Percentiles rank a stretch among this genome's conserved stretches.
Evolutionary conservation across 1,140 invertebrate species (phyloP).

Genomic region (Hestina assimilis): DNA sequence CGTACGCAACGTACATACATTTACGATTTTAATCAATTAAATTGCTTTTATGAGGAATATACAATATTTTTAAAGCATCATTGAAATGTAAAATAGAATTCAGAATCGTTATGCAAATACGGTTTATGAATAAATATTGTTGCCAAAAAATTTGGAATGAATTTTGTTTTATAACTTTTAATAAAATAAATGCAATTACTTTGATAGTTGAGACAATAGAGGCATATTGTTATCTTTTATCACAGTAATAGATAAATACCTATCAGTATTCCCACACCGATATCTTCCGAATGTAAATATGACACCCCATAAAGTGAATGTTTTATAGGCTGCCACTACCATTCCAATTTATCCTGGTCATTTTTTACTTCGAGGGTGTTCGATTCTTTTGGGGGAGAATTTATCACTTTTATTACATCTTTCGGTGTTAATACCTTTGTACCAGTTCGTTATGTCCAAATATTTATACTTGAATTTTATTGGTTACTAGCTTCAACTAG

Average conservation of each 20-base stretch:
- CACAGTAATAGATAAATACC: constrained; percentile 50
- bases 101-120: neutral
- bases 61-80: neutral
- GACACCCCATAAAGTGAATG: constrained; percentile 77
- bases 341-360: constrained; percentile 77
- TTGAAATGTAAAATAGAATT: neutral
- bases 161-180: neutral
- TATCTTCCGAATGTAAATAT: constrained; percentile 74
- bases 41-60: constrained; percentile 5
- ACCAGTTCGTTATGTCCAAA: constrained; percentile 29
- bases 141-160: neutral
- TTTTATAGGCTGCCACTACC: constrained; percentile 71
- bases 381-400: constrained; percentile 69
- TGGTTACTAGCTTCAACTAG: no score
- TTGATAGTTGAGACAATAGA: constrained; percentile 18
- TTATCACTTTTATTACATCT: constrained; percentile 63
- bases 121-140: neutral
- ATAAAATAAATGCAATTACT: neutral
- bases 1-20: constrained; percentile 8
- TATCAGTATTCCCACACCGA: constrained; percentile 64
- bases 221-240: constrained; percentile 45
- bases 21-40: constrained; percentile 25
- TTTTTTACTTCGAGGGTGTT: constrained; percentile 74
- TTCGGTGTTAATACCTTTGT: constrained; percentile 48
- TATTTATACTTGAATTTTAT: constrained; percentile 11